Evolutionary conservation across 2,888 invertebrate genomes (phyloP).

Genomic region (Drosophila yooni): DNA sequence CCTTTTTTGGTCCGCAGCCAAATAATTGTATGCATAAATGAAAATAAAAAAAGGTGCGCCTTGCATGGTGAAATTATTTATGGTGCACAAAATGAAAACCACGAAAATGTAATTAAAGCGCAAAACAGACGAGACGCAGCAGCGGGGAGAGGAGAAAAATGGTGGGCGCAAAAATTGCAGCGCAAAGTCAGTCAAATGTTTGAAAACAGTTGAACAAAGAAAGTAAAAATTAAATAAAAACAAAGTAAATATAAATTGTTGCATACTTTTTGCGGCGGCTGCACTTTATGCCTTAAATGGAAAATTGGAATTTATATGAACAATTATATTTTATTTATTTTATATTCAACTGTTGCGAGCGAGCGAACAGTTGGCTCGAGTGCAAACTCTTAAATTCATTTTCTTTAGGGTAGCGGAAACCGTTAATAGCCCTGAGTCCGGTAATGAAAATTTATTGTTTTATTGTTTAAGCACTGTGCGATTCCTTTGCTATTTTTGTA

Average conservation of each 20-base stretch:
- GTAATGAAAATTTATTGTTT: constrained; percentile 81
- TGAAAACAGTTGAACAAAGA: constrained; percentile 32
- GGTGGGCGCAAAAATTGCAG: constrained; percentile 46
- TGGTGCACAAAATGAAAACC: constrained; percentile 72
- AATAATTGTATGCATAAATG: constrained; percentile 43
- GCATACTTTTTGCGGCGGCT: constrained; percentile 47
- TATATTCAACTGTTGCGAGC: constrained; percentile 29
- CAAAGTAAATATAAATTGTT: constrained; percentile 39
- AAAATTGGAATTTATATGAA: constrained; percentile 35
- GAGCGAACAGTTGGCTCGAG: constrained; percentile 17
- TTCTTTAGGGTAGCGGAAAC: constrained; percentile 69
- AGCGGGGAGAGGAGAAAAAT: neutral
- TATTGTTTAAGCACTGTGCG: constrained; percentile 70
- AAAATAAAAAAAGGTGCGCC: constrained; percentile 5
- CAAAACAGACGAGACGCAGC: constrained; percentile 45
- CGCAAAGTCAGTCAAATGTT: constrained; percentile 69
- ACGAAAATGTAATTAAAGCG: constrained; percentile 80
- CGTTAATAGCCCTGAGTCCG: constrained; percentile 75
- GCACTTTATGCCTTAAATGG: constrained; percentile 64
- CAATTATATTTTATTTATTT: constrained; percentile 57
- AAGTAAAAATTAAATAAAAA: constrained; percentile 8
- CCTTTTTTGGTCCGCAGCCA: constrained; percentile 20
- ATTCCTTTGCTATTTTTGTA: constrained; percentile 7
- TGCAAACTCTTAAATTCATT: constrained; percentile 51
- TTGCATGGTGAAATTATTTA: constrained; percentile 74